Base-by-base conservation (phyloP, 2,888 invertebrate genomes). In the Gymnocheta viridis region DNA sequence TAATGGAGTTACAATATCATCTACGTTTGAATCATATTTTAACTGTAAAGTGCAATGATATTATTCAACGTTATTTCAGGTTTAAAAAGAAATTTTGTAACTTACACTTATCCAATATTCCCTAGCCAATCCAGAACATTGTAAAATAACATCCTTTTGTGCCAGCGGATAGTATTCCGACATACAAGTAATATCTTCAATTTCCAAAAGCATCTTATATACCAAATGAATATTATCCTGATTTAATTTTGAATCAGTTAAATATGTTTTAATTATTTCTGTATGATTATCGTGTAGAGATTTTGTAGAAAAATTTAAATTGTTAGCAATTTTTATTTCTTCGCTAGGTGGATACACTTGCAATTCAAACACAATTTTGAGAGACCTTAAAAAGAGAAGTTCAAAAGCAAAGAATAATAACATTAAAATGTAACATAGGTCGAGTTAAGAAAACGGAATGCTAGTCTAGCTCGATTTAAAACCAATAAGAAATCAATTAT, bases 101-200 rank as follows among this genome's bases (percentile, higher is more conserved):
- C 58, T 58, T 74, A 82, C 85, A 22, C 29, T 51, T 41, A 80
- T 85, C 82, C 76, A 85, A 76, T 82, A 85, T 49, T 80, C 35
- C 4, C 56, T 51, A 1, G n/a, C 14, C 17, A 27, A 24, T 6
- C 4, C 24, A 12, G 72, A 69, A 24, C 22, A 10, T 24, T 69
- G 73, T 27, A 86, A 38, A 4, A 56, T 51, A 2, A 77, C 77
- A 58, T 86, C 58, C 5, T 82, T 51, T 70, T 88, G 87, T 10
- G 83, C 77, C 0, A 89, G 74, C 10, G 84, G 62, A 1, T 80
- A 35, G 79, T 88, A 89, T 7, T 82, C 79, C 29, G 85, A 73
- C 87, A 90, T 82, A 10, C 6, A 72, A 14, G 88, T 86, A 0
- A 89, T 29, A 82, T 91, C 91, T 82, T 91, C 91, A 1, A 91